These are phyloP conservation scores for Plusia festucae DNA, from an alignment of 2,888 invertebrate species.

Conservation along the genomic window DNA sequence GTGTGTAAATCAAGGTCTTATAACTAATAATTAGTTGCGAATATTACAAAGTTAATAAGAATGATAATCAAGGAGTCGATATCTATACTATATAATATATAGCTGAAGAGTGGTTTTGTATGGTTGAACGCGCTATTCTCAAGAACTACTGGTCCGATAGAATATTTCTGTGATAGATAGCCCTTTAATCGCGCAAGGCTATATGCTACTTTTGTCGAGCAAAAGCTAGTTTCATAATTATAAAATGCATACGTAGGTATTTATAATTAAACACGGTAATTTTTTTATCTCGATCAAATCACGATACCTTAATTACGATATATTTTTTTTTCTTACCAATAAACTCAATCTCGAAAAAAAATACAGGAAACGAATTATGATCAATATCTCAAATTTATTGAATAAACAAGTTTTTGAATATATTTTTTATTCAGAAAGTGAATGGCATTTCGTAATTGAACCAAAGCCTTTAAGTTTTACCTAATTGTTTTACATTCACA, in stretches of 20 bases:
- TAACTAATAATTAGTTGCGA: no score
- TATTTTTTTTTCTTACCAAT: conserved; percentile 34
- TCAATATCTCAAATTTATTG: conserved; percentile 24
- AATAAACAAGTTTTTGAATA: conserved; percentile 25
- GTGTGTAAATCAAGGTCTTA: no score
- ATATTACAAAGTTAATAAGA: no score
- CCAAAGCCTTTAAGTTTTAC: conserved; percentile 23
- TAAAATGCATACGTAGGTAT: no score
- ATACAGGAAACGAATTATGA: conserved; percentile 37
- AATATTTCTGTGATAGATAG: not conserved
- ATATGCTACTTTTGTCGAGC: no score
- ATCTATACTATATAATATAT: not conserved
- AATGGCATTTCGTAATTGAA: conserved; percentile 38
- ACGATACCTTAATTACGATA: no score
- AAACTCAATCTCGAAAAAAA: not conserved
- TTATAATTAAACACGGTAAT: no score
- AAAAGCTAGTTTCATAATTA: no score
- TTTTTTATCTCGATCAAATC: no score
- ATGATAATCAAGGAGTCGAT: no score
- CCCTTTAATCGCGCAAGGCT: not conserved
- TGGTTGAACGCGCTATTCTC: not conserved
- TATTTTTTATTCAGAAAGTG: conserved; percentile 29
- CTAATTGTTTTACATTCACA: not conserved
- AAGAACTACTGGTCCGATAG: not conserved
- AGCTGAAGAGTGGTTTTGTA: not conserved